Evolutionary conservation across 2,113 vertebrate species (phyloP).

Genomic region (Thalassarche chlororhynchos): DNA sequence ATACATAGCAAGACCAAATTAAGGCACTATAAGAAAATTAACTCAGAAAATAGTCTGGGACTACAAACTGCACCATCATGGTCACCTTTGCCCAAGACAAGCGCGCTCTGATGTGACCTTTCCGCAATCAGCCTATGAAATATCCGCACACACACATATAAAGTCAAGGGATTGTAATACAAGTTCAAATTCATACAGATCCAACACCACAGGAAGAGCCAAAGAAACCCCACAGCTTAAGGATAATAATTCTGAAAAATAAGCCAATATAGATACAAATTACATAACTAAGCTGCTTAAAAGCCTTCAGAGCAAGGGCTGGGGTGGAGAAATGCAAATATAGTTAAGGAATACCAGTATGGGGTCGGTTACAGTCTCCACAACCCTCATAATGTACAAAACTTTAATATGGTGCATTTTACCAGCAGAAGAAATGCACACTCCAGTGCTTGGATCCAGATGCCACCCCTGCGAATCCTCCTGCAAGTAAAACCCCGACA

Average conservation of each 20-base stretch:
- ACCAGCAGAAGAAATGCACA: background rate
- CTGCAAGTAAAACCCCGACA: background rate
- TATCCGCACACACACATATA: background rate
- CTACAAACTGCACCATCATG: background rate
- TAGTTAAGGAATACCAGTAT: background rate
- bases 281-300: background rate
- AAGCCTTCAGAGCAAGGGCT: background rate
- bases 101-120: background rate
- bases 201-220: background rate
- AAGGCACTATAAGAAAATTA: background rate
- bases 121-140: background rate
- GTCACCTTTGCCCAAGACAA: background rate
- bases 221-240: background rate
- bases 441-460: background rate
- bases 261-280: background rate
- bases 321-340: background rate
- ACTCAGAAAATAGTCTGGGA: background rate
- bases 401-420: background rate
- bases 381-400: accelerated
- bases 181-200: background rate
- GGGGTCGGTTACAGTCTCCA: background rate
- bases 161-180: background rate
- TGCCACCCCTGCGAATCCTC: background rate
- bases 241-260: background rate
- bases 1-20: background rate